phyloP scores from a whole-genome alignment of 2,113 vertebrate species.

The Podilymbus podiceps region DNA sequence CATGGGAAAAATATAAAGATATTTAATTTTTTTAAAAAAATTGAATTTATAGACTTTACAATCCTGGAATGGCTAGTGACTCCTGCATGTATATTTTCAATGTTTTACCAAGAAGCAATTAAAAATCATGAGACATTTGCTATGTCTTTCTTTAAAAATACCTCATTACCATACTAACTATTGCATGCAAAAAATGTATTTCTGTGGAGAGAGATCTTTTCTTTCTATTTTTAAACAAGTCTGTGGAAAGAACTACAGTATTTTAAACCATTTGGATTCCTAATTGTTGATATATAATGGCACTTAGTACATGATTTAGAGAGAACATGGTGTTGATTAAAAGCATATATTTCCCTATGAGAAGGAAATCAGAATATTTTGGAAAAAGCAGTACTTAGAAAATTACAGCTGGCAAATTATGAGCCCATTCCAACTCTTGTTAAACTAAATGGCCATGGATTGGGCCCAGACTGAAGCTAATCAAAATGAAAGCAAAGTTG shows the following conservation, averaged over 20 bases:
- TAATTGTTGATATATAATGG: neutral
- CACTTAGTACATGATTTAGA: neutral
- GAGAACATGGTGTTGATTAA: neutral
- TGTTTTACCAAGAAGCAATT: neutral
- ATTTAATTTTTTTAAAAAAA: neutral
- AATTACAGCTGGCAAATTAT: constrained; percentile 7
- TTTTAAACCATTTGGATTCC: neutral
- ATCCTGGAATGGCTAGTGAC: neutral
- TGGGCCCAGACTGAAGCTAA: neutral
- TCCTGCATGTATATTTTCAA: neutral
- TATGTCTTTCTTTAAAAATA: neutral
- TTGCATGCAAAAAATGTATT: neutral
- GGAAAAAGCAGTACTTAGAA: neutral
- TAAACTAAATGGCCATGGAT: neutral
- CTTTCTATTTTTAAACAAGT: neutral
- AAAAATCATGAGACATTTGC: neutral
- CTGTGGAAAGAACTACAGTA: neutral
- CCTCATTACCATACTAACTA: neutral
- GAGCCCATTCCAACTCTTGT: neutral
- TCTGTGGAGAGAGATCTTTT: neutral
- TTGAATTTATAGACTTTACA: neutral
- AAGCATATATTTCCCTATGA: neutral
- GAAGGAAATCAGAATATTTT: neutral
- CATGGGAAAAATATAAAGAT: neutral
- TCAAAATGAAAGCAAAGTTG: constrained; percentile 30